Percentiles rank a stretch among this genome's conserved stretches.
Conservation (phyloP, 2,888 invertebrate genomes). For the Lissocephala sabroskyi region DNA sequence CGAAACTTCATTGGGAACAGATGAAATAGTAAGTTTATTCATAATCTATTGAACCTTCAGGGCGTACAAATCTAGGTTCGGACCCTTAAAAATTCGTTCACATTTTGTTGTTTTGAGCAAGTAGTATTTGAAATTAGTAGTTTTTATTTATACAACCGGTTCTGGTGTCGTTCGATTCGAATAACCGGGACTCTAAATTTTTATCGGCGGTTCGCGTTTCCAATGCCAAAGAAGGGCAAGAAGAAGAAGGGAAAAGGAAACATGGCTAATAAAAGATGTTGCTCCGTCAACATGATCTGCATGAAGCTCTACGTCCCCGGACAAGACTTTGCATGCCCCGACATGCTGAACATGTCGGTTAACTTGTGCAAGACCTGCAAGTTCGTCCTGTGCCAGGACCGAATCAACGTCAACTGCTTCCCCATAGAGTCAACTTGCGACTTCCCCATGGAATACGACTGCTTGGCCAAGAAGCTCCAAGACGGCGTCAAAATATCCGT, state of each 20-base stretch:
- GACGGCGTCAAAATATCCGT: constrained; percentile 36
- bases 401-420: constrained; percentile 40
- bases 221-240: constrained; percentile 2
- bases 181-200: background rate
- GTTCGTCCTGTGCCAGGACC: constrained; percentile 16
- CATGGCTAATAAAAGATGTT: constrained; percentile 15
- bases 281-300: constrained; percentile 33
- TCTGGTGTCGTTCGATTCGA: background rate
- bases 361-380: constrained; percentile 33
- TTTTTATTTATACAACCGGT: background rate
- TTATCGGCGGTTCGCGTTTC: background rate
- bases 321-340: constrained; percentile 28
- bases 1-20: too few species aligned
- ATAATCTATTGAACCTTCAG: constrained; percentile 46
- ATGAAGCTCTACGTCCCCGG: constrained; percentile 41
- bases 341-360: constrained; percentile 18
- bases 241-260: constrained; percentile 17
- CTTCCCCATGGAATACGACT: constrained; percentile 31
- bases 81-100: constrained; percentile 31
- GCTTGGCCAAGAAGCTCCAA: constrained; percentile 29
- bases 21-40: constrained; percentile 1
- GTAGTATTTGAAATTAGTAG: background rate
- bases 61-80: constrained; percentile 36
- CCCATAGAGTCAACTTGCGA: constrained; percentile 21
- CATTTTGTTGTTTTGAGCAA: constrained; percentile 4